These are phyloP conservation scores for Machimus rusticus DNA, from an alignment of 2,888 invertebrate genomes.

Conservation along the genomic window DNA sequence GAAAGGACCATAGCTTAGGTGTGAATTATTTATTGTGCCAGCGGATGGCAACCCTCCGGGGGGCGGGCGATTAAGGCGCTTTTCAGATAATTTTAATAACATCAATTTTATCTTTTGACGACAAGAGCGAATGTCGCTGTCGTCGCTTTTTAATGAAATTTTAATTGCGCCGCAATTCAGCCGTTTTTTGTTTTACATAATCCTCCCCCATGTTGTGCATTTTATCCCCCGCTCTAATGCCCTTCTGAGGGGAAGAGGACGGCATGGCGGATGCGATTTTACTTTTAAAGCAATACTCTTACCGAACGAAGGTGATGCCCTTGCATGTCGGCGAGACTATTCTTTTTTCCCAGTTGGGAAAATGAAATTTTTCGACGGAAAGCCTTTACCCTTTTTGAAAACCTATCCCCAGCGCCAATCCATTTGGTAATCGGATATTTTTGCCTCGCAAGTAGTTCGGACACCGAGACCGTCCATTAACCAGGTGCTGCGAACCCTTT, in stretches of 20 bases:
- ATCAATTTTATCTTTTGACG: background rate
- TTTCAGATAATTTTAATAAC: slow-evolving; percentile 32
- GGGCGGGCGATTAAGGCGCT: slow-evolving; percentile 7
- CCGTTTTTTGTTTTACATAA: background rate
- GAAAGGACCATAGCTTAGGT: background rate
- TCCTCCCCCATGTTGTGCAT: background rate
- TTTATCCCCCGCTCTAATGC: background rate
- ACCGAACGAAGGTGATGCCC: background rate
- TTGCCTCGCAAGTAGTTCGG: background rate
- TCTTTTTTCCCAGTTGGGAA: background rate
- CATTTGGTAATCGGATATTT: slow-evolving; percentile 20
- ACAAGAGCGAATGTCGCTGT: background rate
- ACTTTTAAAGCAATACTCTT: background rate
- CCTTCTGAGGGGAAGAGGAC: too few species aligned
- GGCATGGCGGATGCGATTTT: background rate
- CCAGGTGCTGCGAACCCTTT: background rate
- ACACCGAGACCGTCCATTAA: background rate
- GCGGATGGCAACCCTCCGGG: background rate
- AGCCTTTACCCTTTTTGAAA: background rate
- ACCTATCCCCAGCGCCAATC: background rate
- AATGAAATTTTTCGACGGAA: background rate
- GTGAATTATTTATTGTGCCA: slow-evolving; percentile 33
- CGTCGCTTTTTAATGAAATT: slow-evolving; percentile 4
- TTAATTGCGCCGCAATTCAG: slow-evolving; percentile 1
- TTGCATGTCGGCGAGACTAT: background rate